Evolutionary conservation across 2,888 invertebrate genomes (phyloP).

Genomic region (Hartigia nigra): DNA sequence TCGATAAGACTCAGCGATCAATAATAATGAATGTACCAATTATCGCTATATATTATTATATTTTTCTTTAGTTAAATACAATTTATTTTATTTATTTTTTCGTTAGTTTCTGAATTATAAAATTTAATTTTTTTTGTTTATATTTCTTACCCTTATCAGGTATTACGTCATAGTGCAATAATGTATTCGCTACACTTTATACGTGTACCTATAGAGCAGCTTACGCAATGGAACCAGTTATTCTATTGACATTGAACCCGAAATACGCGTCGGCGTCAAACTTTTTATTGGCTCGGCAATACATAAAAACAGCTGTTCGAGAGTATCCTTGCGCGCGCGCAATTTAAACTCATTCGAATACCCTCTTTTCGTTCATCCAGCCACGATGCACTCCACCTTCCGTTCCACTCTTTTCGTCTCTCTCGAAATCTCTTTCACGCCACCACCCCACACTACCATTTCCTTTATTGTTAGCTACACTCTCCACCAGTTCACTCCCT

Average conservation of each 20-base stretch:
- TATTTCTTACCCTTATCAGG: not conserved
- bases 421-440: not conserved
- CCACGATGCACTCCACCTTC: slow-evolving; percentile 9
- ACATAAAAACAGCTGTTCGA: slow-evolving; percentile 21
- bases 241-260: slow-evolving; percentile 28
- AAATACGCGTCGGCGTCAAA: slow-evolving; percentile 24
- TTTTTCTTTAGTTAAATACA: not conserved
- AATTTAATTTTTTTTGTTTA: not conserved
- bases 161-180: not conserved
- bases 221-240: not conserved
- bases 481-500: not conserved
- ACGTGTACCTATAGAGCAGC: not conserved
- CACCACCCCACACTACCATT: not conserved
- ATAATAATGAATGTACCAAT: not conserved
- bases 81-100: not conserved
- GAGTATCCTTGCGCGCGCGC: not conserved
- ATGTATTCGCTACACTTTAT: not conserved
- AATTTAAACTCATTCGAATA: slow-evolving; percentile 37
- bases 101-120: not conserved
- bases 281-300: slow-evolving; percentile 13
- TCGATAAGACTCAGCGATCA: not conserved
- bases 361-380: slow-evolving; percentile 27
- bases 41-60: not conserved
- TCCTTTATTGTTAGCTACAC: not conserved
- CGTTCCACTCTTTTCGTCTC: not conserved